These are phyloP conservation scores for Spilogale gracilis DNA, from an alignment of 2,113 vertebrate species.

Conservation along the genomic window DNA sequence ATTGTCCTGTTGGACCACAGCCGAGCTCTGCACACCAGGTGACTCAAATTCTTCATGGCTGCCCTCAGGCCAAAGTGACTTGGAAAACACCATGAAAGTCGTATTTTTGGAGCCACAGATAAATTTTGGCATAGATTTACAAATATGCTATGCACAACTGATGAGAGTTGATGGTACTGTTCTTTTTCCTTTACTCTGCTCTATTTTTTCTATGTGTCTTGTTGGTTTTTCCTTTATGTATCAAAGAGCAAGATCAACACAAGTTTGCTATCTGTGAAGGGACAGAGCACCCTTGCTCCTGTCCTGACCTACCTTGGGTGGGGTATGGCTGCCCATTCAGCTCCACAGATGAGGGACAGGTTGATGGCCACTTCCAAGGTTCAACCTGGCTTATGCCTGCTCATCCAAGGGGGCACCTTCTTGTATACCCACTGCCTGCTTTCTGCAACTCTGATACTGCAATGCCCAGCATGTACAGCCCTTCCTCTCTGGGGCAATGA, in stretches of 20 bases:
- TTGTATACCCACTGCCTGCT: neutral
- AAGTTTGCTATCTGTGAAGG: neutral
- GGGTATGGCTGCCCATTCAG: too few species aligned
- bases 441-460: neutral
- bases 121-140: neutral
- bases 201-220: neutral
- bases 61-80: neutral
- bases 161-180: neutral
- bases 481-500: neutral
- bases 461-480: fast-evolving
- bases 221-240: neutral
- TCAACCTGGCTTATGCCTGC: neutral
- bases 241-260: neutral
- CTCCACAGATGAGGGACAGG: neutral
- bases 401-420: neutral
- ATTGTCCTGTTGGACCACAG: neutral
- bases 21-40: neutral
- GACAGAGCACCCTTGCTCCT: neutral
- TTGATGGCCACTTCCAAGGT: neutral
- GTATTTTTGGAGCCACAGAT: neutral
- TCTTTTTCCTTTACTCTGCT: neutral
- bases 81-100: neutral
- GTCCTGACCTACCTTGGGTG: neutral
- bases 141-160: neutral
- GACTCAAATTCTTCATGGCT: neutral